Conservation (phyloP, 2,113 vertebrate species). For the Lagenorhynchus albirostris region DNA sequence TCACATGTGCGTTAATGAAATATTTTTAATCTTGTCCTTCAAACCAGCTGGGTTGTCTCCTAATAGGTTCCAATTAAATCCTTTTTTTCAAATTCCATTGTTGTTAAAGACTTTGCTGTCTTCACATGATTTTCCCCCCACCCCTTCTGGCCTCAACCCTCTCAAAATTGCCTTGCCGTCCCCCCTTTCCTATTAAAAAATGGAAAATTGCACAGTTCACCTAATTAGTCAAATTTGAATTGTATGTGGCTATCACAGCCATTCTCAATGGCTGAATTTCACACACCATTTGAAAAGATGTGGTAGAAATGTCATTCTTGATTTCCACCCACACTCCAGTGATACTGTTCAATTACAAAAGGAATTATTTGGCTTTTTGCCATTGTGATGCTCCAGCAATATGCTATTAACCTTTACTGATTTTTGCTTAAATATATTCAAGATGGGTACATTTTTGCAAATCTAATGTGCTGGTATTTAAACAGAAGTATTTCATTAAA, state of each 20-base stretch:
- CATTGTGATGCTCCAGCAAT: constrained; percentile 23
- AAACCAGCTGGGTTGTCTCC: constrained; percentile 58
- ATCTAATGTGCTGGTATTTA: constrained; percentile 66
- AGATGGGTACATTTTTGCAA: constrained; percentile 56
- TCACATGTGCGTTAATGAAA: constrained; percentile 67
- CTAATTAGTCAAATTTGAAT: constrained; percentile 76
- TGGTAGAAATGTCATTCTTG: constrained; percentile 17
- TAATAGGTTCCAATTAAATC: constrained; percentile 76
- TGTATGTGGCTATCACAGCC: constrained; percentile 60
- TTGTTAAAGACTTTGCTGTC: constrained; percentile 57
- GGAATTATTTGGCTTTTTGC: constrained; percentile 65
- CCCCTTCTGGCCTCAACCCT: not conserved
- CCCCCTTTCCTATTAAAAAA: constrained; percentile 69
- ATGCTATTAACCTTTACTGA: constrained; percentile 77
- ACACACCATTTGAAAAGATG: constrained; percentile 80
- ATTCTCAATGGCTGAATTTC: constrained; percentile 75
- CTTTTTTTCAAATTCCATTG: constrained; percentile 61
- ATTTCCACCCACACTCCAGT: constrained; percentile 57
- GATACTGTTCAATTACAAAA: constrained; percentile 72
- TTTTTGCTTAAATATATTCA: constrained; percentile 73
- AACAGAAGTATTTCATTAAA: constrained; percentile 55
- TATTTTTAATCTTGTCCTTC: constrained; percentile 75
- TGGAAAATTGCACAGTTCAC: constrained; percentile 63
- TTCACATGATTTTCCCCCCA: not conserved
- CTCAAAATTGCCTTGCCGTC: constrained; percentile 56